Evolutionary conservation across 2,888 invertebrate genomes (phyloP), one percentile per base, ranked within the genome.

Genomic region (Lobophora halterata): DNA sequence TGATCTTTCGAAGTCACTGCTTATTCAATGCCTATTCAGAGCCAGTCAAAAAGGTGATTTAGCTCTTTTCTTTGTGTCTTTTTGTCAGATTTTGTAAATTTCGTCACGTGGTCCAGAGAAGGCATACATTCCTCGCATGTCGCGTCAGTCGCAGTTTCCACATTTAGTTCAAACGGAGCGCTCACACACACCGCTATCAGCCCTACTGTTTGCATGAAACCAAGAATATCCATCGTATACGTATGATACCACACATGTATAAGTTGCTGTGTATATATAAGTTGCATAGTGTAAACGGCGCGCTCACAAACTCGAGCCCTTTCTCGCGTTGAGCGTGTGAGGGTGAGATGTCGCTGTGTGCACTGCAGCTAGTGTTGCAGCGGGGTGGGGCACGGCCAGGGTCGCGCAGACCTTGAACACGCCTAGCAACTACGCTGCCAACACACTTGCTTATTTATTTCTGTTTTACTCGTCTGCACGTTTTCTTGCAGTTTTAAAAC

Each of bases 381-480:
- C 52, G 54, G 59, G 58, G 42, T 55, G 54, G 49, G 60, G 70
- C 75, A 76, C 55, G 74, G 78, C 78, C 79, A 79, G 68, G 79
- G 79, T 70, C 78, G 70, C 42, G 54, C 46, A 74, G 81, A 79
- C 87, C 86, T 87, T 87, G 86, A 75, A 66, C 73, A 66, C 73
- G 79, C 82, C 67, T 85, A 81, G 83, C 80, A 87, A 86, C 86
- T 78, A 68, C 70, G 64, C 67, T 66, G 71, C 61, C 71, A 65
- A 51, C 57, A 63, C 61, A 61, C 61, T 61, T 32, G 35, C 42
- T 74, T 71, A 74, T 77, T 80, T 83, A 81, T 82, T 82, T 79
- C 75, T 74, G 78, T 78, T 82, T 72, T 57, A 73, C 70, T 70
- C 77, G 76, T 77, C 79, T 74, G 74, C 70, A 66, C 71, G 72